These are phyloP conservation scores for Blomia tropicalis DNA, from an alignment of 2,888 invertebrate genomes.

Conservation along the genomic window DNA sequence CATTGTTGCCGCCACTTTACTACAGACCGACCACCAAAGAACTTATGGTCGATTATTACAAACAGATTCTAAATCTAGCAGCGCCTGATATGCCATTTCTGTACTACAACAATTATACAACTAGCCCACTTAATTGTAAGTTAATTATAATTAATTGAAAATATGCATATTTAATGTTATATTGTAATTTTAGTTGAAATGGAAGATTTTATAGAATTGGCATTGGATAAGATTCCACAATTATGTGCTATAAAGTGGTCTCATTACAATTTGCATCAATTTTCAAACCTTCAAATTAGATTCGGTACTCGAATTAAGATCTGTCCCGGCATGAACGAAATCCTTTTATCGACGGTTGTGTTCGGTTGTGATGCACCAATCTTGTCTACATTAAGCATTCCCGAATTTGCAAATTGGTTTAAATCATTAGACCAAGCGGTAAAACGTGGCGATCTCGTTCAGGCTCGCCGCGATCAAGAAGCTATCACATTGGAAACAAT, in stretches of 20 bases:
- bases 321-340: conserved; percentile 30
- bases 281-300: conserved; percentile 1
- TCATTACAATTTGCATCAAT: conserved; percentile 1
- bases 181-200: conserved; percentile 9
- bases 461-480: conserved; percentile 14
- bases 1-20: conserved; percentile 59
- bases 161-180: neutral
- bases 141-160: conserved; percentile 28
- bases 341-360: conserved; percentile 48
- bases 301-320: conserved; percentile 26
- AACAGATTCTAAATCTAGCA: conserved; percentile 45
- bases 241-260: conserved; percentile 14
- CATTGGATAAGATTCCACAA: conserved; percentile 11
- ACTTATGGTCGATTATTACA: conserved; percentile 50
- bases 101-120: conserved; percentile 68
- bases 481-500: neutral
- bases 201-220: neutral
- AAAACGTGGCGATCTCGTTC: neutral
- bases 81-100: conserved; percentile 59
- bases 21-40: conserved; percentile 48
- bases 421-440: neutral
- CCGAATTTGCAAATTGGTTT: conserved; percentile 19
- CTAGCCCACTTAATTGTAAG: conserved; percentile 52
- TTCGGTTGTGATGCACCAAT: conserved; percentile 56
- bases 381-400: conserved; percentile 47